Percentiles rank a stretch among this genome's conserved stretches.
Conservation (phyloP, 2,888 invertebrate genomes). For the Meiosimyza platycephala region DNA sequence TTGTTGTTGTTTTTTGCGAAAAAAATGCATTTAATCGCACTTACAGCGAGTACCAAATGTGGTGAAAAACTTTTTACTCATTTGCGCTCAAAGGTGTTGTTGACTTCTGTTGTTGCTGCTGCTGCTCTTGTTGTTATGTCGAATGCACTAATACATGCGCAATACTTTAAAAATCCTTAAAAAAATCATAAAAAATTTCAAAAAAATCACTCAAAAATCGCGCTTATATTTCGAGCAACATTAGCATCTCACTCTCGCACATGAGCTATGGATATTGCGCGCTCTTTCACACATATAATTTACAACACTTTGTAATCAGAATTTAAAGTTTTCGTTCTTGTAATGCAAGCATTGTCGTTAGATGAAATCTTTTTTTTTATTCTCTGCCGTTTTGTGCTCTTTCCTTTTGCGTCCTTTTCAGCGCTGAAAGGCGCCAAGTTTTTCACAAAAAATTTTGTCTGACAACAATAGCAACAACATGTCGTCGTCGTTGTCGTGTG, state of each 20-base stretch:
- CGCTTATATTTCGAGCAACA: too few relatives aligned
- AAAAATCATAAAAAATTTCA: too few relatives aligned
- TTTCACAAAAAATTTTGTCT: neutral
- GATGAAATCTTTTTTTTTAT: neutral
- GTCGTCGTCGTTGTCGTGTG: neutral
- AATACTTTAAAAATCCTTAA: neutral
- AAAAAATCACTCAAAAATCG: too few relatives aligned
- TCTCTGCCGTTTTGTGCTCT: neutral
- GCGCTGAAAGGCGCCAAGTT: slow-evolving; percentile 3
- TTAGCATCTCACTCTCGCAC: neutral
- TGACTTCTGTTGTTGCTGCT: neutral
- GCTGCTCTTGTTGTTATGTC: neutral
- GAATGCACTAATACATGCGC: slow-evolving; percentile 34
- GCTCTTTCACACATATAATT: too few relatives aligned
- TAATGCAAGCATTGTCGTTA: slow-evolving; percentile 3
- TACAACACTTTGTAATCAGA: neutral
- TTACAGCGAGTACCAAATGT: neutral
- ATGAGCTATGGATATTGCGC: neutral
- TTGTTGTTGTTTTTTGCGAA: neutral
- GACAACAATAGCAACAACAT: slow-evolving; percentile 15
- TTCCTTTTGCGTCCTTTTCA: neutral
- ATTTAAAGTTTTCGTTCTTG: neutral
- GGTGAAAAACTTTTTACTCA: slow-evolving; percentile 14
- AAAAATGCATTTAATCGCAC: neutral
- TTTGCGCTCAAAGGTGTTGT: slow-evolving; percentile 18